These are phyloP conservation scores for Geotrupes spiniger DNA, from an alignment of 2,888 invertebrate species.

Conservation along the genomic window DNA sequence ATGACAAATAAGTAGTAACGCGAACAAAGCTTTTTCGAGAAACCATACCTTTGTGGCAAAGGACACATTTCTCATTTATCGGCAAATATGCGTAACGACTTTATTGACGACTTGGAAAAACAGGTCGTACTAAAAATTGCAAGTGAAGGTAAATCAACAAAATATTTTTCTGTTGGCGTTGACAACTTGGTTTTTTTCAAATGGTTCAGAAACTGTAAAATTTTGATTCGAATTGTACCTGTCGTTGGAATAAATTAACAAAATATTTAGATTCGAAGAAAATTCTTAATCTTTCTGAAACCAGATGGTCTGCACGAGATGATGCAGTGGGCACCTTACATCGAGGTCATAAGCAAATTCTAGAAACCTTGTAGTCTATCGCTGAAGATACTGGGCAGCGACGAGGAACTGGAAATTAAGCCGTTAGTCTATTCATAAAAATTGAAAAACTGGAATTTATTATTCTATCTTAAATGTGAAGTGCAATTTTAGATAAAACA, in stretches of 20 bases:
- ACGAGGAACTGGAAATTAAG: slow-evolving; percentile 8
- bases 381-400: neutral
- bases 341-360: neutral
- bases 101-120: too few species aligned
- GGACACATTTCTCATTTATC: too few species aligned
- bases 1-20: too few species aligned
- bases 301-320: slow-evolving; percentile 9
- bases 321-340: neutral
- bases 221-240: slow-evolving; percentile 3
- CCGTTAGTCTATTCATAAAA: slow-evolving; percentile 5
- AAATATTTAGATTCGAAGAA: slow-evolving; percentile 6
- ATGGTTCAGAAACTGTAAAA: slow-evolving; percentile 4
- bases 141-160: too few species aligned
- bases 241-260: slow-evolving; percentile 9
- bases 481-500: neutral
- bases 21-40: too few species aligned
- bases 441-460: slow-evolving; percentile 8
- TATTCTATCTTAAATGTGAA: slow-evolving; percentile 6
- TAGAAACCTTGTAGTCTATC: slow-evolving; percentile 1
- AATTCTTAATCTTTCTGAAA: slow-evolving; percentile 8
- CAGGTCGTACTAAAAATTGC: too few species aligned
- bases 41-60: too few species aligned
- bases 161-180: too few species aligned
- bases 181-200: too few species aligned
- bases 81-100: too few species aligned